Evolutionary conservation across 2,888 invertebrate genomes (phyloP).

Genomic region (Argyresthia albistria): DNA sequence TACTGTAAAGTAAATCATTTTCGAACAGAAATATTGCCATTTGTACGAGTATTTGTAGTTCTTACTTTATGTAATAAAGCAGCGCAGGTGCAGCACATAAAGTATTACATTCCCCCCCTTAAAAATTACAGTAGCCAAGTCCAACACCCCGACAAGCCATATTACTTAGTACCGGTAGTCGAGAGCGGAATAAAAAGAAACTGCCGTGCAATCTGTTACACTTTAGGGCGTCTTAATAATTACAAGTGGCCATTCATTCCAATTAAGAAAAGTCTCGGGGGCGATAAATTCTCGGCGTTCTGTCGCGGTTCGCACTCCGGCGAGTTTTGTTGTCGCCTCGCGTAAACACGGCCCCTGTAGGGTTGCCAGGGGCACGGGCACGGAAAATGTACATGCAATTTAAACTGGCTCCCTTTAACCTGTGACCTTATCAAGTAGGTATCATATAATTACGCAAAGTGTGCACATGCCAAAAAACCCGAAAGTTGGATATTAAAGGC

Average conservation of each 20-base stretch:
- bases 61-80: too few species aligned
- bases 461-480: not conserved
- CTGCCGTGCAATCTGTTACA: slow-evolving; percentile 68
- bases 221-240: slow-evolving; percentile 71
- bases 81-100: too few species aligned
- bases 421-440: too few species aligned
- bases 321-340: slow-evolving; percentile 25
- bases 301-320: slow-evolving; percentile 43
- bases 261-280: slow-evolving; percentile 68
- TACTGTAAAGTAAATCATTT: too few species aligned
- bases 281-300: slow-evolving; percentile 65
- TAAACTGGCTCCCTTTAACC: too few species aligned
- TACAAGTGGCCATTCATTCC: slow-evolving; percentile 72
- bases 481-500: not conserved
- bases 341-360: slow-evolving; percentile 52
- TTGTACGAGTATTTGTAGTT: too few species aligned
- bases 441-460: too few species aligned
- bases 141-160: slow-evolving; percentile 9
- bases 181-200: slow-evolving; percentile 30
- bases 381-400: slow-evolving; percentile 1
- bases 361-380: slow-evolving; percentile 33
- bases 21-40: too few species aligned
- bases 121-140: too few species aligned
- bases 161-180: slow-evolving; percentile 28
- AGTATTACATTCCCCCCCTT: too few species aligned